Evolutionary conservation across 2,888 invertebrate species (phyloP).

Genomic region (Scotopteryx bipunctaria): DNA sequence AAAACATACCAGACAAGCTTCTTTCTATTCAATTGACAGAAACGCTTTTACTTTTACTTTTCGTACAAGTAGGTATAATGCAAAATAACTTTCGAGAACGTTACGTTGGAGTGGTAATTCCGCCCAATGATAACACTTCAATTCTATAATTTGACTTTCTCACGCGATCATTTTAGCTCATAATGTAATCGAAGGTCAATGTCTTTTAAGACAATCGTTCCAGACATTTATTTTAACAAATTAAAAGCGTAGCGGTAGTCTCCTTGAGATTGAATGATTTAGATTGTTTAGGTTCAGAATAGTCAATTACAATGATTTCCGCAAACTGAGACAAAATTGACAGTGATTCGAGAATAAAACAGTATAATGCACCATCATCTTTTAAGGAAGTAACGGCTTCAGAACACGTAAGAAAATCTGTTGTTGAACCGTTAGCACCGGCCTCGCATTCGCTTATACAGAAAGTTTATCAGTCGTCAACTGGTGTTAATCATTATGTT

Average conservation of each 20-base stretch:
- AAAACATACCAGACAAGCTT: slow-evolving; percentile 12
- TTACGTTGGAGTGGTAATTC: slow-evolving; percentile 18
- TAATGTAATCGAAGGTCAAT: slow-evolving; percentile 53
- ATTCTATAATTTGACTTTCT: slow-evolving; percentile 47
- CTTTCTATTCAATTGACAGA: slow-evolving; percentile 14
- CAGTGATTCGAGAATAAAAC: slow-evolving; percentile 2
- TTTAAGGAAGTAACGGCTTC: slow-evolving; percentile 44
- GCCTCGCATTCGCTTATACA: slow-evolving; percentile 51
- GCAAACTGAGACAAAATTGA: too few relatives aligned
- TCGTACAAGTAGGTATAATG: slow-evolving; percentile 10
- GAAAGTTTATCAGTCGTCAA: slow-evolving; percentile 58
- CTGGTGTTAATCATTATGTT: slow-evolving; percentile 57
- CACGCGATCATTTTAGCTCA: slow-evolving; percentile 43
- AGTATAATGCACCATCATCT: slow-evolving; percentile 38
- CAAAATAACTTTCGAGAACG: slow-evolving; percentile 23
- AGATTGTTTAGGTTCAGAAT: neutral
- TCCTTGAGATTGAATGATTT: slow-evolving; percentile 34
- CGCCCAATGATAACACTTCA: slow-evolving; percentile 17
- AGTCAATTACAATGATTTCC: neutral
- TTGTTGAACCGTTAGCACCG: slow-evolving; percentile 58
- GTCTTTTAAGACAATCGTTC: slow-evolving; percentile 36
- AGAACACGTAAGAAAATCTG: slow-evolving; percentile 48
- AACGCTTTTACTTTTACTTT: slow-evolving; percentile 26
- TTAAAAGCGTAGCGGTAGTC: slow-evolving; percentile 40
- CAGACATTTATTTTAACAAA: slow-evolving; percentile 39